Evolutionary conservation across 1,140 invertebrate species (phyloP).

Genomic region (Caenorhabditis inopinata): DNA sequence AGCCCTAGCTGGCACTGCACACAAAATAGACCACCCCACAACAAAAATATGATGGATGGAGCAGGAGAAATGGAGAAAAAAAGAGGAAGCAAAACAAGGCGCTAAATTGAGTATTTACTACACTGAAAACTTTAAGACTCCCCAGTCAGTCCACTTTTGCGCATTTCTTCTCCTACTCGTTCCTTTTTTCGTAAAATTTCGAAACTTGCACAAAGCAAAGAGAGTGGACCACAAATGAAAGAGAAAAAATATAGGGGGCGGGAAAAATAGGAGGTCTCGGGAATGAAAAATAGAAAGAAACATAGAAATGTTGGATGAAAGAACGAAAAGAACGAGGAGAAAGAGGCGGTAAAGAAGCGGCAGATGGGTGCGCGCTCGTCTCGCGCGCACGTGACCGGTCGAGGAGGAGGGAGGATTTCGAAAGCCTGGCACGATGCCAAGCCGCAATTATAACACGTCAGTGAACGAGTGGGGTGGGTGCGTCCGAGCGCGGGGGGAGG

Average conservation of each 20-base stretch:
- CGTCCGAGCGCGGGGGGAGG: constrained; percentile 3
- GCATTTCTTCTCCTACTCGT: neutral
- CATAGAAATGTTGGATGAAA: neutral
- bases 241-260: neutral
- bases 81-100: neutral
- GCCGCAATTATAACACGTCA: constrained; percentile 33
- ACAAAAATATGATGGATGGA: constrained; percentile 14
- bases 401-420: constrained; percentile 22
- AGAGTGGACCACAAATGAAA: neutral
- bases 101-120: neutral
- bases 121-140: neutral
- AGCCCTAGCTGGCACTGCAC: neutral
- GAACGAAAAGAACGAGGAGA: neutral
- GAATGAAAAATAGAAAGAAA: constrained; percentile 5
- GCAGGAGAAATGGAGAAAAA: neutral
- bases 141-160: neutral
- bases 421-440: constrained; percentile 33
- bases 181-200: constrained; percentile 11
- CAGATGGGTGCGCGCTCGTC: constrained; percentile 9
- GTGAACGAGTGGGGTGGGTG: constrained; percentile 23
- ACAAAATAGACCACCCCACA: neutral
- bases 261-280: constrained; percentile 5
- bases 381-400: constrained; percentile 24
- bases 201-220: neutral
- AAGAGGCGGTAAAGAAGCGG: constrained; percentile 18